Evolutionary conservation across 2,797 vertebrate genomes (phyloP).

Genomic region (Sebastes cheni): DNA sequence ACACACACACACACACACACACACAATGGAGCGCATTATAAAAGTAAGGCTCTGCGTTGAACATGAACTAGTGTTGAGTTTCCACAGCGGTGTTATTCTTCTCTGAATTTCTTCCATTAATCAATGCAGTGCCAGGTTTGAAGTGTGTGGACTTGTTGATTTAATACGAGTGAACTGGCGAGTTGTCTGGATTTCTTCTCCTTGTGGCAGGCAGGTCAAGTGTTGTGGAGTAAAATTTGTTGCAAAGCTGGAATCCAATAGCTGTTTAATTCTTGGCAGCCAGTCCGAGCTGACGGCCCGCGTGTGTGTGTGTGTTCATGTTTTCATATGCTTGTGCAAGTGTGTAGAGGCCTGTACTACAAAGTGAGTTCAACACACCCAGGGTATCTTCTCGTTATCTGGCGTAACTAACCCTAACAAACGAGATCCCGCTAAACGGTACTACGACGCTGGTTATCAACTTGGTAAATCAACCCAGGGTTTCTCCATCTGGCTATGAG

Average conservation of each 20-base stretch:
- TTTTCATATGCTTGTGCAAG: slow-evolving; percentile 12
- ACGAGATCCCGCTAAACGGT: too few relatives aligned
- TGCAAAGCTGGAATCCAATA: slow-evolving; percentile 38
- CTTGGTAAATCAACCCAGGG: too few relatives aligned
- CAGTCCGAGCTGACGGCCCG: background rate
- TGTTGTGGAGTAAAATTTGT: slow-evolving; percentile 23
- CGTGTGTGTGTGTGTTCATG: background rate
- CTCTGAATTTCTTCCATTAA: slow-evolving; percentile 46
- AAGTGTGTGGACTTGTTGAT: slow-evolving; percentile 7
- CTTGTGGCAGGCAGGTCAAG: slow-evolving; percentile 3
- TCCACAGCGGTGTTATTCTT: slow-evolving; percentile 50
- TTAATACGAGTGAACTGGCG: slow-evolving; percentile 4
- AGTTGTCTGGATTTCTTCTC: slow-evolving; percentile 37
- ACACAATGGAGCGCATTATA: slow-evolving; percentile 52
- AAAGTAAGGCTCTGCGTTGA: slow-evolving; percentile 16
- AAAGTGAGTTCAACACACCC: too few relatives aligned
- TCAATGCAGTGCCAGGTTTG: slow-evolving; percentile 31
- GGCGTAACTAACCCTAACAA: too few relatives aligned
- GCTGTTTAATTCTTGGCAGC: slow-evolving; percentile 52
- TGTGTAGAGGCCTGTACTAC: background rate
- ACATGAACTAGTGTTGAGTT: slow-evolving; percentile 29
- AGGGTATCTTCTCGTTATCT: too few relatives aligned
- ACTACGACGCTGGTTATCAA: too few relatives aligned
- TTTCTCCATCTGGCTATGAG: too few relatives aligned
- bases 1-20: background rate